Conservation (phyloP, 2,113 vertebrate genomes). For the Haplotaxodon microlepis region DNA sequence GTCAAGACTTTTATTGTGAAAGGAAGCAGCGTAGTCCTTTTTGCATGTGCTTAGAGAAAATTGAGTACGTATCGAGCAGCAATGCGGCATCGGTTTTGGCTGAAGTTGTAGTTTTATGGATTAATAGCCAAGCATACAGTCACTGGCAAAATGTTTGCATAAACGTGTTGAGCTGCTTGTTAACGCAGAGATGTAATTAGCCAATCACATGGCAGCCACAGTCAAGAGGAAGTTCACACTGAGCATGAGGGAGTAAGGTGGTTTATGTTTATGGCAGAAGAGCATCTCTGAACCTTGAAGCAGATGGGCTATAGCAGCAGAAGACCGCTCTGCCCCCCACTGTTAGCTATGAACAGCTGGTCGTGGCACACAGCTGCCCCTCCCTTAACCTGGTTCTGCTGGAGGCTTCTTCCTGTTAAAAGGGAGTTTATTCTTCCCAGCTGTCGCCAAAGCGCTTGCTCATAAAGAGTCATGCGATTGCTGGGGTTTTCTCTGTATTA, state of each 20-base stretch:
- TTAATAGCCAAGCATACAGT: background rate
- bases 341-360: background rate
- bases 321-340: background rate
- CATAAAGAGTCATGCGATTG: background rate
- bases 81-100: background rate
- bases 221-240: background rate
- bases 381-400: background rate
- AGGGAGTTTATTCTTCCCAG: background rate
- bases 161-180: background rate
- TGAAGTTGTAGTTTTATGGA: background rate
- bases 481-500: background rate
- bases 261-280: background rate
- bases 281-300: background rate
- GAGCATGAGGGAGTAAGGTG: background rate
- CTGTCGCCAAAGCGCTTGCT: background rate
- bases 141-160: rapidly evolving
- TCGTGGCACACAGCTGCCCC: background rate
- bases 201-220: background rate
- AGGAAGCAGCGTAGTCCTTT: background rate
- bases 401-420: background rate
- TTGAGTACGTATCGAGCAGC: background rate
- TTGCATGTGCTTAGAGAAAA: background rate
- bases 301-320: background rate
- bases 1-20: background rate
- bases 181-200: background rate